These are phyloP conservation scores for Toxotes jaculatrix DNA, from an alignment of 2,113 vertebrate species.

Conservation along the genomic window DNA sequence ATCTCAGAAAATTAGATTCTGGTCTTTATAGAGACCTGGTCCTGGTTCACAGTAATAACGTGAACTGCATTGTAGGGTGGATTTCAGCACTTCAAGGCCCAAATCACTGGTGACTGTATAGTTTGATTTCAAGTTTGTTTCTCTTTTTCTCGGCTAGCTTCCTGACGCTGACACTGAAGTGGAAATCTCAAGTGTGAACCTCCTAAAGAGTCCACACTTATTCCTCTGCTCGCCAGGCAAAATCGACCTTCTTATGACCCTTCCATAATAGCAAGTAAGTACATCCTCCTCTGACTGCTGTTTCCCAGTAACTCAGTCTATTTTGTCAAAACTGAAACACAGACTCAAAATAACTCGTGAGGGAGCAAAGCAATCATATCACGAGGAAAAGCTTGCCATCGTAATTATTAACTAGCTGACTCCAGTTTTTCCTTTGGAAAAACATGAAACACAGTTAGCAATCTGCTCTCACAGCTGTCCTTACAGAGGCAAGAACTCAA, in stretches of 20 bases:
- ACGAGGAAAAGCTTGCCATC: background rate
- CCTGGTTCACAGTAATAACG: too few species aligned
- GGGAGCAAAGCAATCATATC: constrained; percentile 8
- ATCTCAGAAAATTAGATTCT: constrained; percentile 8
- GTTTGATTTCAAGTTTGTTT: background rate
- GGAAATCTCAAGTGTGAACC: background rate
- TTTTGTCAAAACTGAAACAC: background rate
- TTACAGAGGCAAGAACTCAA: background rate
- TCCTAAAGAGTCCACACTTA: background rate
- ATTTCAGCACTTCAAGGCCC: background rate
- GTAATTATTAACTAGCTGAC: constrained; percentile 51
- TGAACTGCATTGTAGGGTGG: background rate
- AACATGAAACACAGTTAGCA: background rate
- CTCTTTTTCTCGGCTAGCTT: constrained; percentile 8
- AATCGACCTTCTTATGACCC: constrained; percentile 38
- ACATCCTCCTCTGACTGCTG: background rate
- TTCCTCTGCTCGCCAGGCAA: background rate
- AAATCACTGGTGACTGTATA: background rate
- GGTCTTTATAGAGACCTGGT: background rate
- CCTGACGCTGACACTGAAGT: background rate
- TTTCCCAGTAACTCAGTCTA: background rate
- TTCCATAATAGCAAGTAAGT: constrained; percentile 56
- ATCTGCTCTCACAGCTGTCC: background rate
- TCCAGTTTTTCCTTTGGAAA: constrained; percentile 9
- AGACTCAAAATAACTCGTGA: background rate